A percentile compares a stretch with the other conserved stretches of the same genome.
Conservation (phyloP, 2,888 invertebrate genomes). For the Eupithecia tripunctaria region DNA sequence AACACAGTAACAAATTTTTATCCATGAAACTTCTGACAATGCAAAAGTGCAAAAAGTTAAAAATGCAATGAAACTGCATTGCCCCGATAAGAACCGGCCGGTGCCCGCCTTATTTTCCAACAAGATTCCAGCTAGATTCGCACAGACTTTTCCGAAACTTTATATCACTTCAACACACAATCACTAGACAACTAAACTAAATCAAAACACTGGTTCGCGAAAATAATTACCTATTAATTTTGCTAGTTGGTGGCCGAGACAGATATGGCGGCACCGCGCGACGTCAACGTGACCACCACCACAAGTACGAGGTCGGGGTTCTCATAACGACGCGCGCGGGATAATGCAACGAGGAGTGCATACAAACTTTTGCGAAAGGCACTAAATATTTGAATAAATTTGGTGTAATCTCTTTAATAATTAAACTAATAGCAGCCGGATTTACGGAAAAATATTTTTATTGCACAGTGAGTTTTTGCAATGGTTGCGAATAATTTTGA, state of each 20-base stretch:
- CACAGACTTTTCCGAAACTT: constrained; percentile 63
- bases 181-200: constrained; percentile 69
- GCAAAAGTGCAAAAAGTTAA: constrained; percentile 85
- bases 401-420: constrained; percentile 73
- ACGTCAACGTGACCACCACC: constrained; percentile 88
- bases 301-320: constrained; percentile 91
- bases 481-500: constrained; percentile 84
- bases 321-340: constrained; percentile 92
- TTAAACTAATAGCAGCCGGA: constrained; percentile 72
- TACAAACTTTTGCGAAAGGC: constrained; percentile 82
- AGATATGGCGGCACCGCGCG: constrained; percentile 88
- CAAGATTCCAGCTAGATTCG: constrained; percentile 78
- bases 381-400: constrained; percentile 69
- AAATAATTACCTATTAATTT: constrained; percentile 86
- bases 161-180: constrained; percentile 73
- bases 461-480: constrained; percentile 85
- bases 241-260: constrained; percentile 85
- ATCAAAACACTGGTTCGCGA: constrained; percentile 76
- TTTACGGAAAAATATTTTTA: constrained; percentile 74
- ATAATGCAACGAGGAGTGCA: constrained; percentile 86
- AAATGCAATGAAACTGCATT: constrained; percentile 85
- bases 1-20: constrained; percentile 79
- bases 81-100: constrained; percentile 85
- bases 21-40: constrained; percentile 80
- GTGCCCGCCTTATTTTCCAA: constrained; percentile 81